phyloP scores from a whole-genome alignment of 2,888 invertebrate genomes.

The Drosophila cracens region DNA sequence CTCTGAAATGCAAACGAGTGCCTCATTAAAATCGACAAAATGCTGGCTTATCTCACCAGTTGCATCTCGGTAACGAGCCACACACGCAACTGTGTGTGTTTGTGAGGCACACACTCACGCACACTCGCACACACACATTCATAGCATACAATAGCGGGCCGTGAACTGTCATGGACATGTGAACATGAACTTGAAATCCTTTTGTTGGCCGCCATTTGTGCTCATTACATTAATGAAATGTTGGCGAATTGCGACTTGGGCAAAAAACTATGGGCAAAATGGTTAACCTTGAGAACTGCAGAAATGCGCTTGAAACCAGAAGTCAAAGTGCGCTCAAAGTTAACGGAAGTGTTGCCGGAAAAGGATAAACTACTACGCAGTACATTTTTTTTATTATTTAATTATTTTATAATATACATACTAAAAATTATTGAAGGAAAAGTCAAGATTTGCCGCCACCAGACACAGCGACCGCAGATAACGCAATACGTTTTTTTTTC shows the following conservation, averaged over 20 bases:
- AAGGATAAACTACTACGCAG: conserved; percentile 57
- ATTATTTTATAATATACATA: background rate
- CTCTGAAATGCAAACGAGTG: conserved; percentile 28
- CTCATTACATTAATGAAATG: conserved; percentile 69
- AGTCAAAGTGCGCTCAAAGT: conserved; percentile 35
- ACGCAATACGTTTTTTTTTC: conserved; percentile 49
- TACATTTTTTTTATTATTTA: conserved; percentile 2
- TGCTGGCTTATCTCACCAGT: conserved; percentile 59
- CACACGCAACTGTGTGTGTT: conserved; percentile 33
- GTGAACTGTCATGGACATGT: conserved; percentile 51
- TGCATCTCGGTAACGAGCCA: conserved; percentile 72
- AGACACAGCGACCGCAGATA: conserved; percentile 58
- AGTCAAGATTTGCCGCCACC: conserved; percentile 43
- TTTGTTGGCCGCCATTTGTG: conserved; percentile 58
- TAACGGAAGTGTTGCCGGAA: conserved; percentile 53
- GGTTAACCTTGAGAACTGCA: conserved; percentile 65
- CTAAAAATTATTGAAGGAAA: conserved; percentile 29
- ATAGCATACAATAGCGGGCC: conserved; percentile 73
- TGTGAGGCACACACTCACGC: background rate
- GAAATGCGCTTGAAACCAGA: conserved; percentile 47
- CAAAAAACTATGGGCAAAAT: conserved; percentile 25
- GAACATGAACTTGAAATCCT: conserved; percentile 72
- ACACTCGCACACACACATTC: conserved; percentile 6
- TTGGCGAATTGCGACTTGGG: conserved; percentile 58
- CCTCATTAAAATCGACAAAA: conserved; percentile 63